Percentiles rank a stretch among this genome's conserved stretches.
Evolutionary conservation across 2,797 vertebrate species (phyloP).

Genomic region (Anabacerthia variegaticeps): DNA sequence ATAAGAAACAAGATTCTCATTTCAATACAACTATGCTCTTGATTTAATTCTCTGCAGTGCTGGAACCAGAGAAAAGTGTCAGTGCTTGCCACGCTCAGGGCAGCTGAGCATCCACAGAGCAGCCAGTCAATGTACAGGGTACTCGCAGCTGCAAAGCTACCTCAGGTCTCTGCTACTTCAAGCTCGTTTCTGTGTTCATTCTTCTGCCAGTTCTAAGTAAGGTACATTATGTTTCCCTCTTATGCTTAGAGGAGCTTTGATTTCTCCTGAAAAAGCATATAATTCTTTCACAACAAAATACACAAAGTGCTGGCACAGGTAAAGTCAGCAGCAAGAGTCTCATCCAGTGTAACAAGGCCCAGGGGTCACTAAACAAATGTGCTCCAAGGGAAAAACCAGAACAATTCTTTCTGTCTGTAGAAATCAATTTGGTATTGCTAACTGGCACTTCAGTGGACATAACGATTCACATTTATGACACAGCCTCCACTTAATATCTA

Average conservation of each 20-base stretch:
- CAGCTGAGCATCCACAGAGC: not conserved
- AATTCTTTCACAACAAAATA: not conserved
- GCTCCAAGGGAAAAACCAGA: not conserved
- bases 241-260: not conserved
- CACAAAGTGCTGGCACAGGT: not conserved
- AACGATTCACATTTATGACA: not conserved
- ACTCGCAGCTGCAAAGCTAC: not conserved
- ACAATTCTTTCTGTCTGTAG: not conserved
- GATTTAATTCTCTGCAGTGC: not conserved
- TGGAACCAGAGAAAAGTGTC: not conserved
- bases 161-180: not conserved
- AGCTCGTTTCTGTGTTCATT: not conserved
- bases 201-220: not conserved
- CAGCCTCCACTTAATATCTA: not conserved
- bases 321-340: not conserved
- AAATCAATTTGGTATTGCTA: not conserved
- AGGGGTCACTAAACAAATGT: not conserved
- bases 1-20: not conserved
- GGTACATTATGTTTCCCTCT: not conserved
- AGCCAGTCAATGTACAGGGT: not conserved
- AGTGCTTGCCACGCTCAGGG: not conserved
- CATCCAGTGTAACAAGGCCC: not conserved
- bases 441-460: not conserved
- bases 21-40: not conserved
- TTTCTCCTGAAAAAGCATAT: not conserved